A percentile compares a stretch with the other conserved stretches of the same genome.
These are phyloP conservation scores for Dicycla oo DNA, from an alignment of 2,888 invertebrate genomes.

Conservation along the genomic window DNA sequence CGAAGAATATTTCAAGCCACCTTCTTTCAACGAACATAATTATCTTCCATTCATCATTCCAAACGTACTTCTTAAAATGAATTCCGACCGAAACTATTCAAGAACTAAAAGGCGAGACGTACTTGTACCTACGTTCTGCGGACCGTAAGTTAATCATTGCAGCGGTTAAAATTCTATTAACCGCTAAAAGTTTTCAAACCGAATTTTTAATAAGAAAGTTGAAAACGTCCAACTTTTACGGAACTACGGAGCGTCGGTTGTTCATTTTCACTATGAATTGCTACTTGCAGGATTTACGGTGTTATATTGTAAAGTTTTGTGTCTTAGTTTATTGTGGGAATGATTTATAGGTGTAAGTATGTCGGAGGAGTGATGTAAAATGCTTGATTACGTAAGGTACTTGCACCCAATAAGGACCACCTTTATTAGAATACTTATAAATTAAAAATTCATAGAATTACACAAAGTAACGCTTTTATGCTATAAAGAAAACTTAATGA, in stretches of 20 bases:
- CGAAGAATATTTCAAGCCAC: conserved; percentile 27
- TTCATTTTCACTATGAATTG: conserved; percentile 75
- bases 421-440: too few relatives aligned
- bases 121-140: conserved; percentile 43
- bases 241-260: conserved; percentile 61
- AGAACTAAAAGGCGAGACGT: conserved; percentile 64
- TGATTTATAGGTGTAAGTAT: conserved; percentile 16
- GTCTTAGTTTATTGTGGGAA: conserved; percentile 31
- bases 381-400: too few relatives aligned
- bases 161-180: conserved; percentile 84
- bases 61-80: conserved; percentile 61
- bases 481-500: too few relatives aligned
- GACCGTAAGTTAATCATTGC: conserved; percentile 77
- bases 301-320: conserved; percentile 37
- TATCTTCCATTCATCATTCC: conserved; percentile 55
- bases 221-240: conserved; percentile 67
- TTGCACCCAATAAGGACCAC: too few relatives aligned
- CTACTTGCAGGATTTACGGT: conserved; percentile 38
- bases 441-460: too few relatives aligned
- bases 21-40: conserved; percentile 56
- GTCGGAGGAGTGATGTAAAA: too few relatives aligned
- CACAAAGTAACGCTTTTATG: too few relatives aligned
- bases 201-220: conserved; percentile 85
- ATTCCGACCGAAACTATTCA: conserved; percentile 62
- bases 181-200: conserved; percentile 76